A percentile compares a stretch with the other conserved stretches of the same genome.
These are phyloP conservation scores for Sebastes schlegelii DNA, from an alignment of 2,113 vertebrate species.

Conservation along the genomic window DNA sequence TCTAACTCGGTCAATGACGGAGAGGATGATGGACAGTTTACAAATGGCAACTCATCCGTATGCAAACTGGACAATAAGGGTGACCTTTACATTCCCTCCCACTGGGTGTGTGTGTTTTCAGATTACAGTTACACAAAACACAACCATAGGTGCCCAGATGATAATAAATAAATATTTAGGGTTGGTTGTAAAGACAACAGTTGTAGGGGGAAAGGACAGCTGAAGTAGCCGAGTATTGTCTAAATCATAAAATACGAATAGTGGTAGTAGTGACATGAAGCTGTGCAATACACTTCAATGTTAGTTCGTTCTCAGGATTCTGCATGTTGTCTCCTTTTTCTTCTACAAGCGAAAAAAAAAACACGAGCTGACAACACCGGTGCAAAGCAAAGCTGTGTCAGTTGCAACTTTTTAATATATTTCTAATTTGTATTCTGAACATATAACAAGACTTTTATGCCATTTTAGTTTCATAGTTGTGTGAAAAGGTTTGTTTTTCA, in stretches of 20 bases:
- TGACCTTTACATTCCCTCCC: background rate
- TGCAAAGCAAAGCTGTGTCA: background rate
- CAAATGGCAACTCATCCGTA: background rate
- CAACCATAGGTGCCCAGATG: background rate
- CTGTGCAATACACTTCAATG: background rate
- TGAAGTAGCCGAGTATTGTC: background rate
- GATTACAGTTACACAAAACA: background rate
- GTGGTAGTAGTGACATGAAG: background rate
- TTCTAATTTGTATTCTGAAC: background rate
- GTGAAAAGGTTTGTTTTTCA: background rate
- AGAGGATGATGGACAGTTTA: background rate
- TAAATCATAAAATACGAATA: background rate
- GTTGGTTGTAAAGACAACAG: no score
- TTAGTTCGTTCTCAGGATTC: background rate
- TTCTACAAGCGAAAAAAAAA: background rate
- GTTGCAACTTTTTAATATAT: background rate
- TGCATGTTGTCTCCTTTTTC: background rate
- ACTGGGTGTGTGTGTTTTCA: background rate
- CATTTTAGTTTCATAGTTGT: no score
- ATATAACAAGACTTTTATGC: background rate
- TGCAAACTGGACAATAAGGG: background rate
- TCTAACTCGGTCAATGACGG: no score
- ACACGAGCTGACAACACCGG: background rate
- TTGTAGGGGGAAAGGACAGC: background rate
- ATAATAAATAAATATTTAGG: background rate